These are phyloP conservation scores for Parazoanthus atlanticus DNA, from an alignment of 92 coral and sea anemone genomes.

Conservation along the genomic window DNA sequence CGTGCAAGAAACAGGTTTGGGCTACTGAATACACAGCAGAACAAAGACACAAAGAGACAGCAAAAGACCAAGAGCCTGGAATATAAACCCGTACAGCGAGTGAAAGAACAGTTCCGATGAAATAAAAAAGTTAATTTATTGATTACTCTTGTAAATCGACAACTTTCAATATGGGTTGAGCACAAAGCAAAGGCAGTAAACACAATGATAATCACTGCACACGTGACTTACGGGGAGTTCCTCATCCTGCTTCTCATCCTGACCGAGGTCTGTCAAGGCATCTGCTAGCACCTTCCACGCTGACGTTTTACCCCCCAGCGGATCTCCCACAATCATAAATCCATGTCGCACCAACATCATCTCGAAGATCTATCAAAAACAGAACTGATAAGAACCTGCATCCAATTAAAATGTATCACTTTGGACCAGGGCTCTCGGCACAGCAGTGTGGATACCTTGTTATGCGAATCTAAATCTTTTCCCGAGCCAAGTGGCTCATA, in stretches of 20 bases:
- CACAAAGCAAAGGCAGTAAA: neutral
- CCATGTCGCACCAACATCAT: constrained; percentile 99
- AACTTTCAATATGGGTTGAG: neutral
- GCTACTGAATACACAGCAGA: neutral
- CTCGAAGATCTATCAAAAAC: constrained; percentile 76
- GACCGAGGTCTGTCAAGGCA: constrained; percentile 81
- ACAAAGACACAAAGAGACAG: neutral
- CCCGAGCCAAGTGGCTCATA: too few relatives aligned
- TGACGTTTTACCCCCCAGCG: constrained; percentile 97
- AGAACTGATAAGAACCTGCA: neutral
- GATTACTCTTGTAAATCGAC: neutral
- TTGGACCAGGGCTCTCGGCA: too few relatives aligned
- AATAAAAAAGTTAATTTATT: too few relatives aligned
- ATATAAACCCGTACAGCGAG: neutral
- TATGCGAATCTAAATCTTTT: too few relatives aligned
- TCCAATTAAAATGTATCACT: too few relatives aligned
- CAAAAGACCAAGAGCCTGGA: too few relatives aligned
- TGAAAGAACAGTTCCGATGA: neutral
- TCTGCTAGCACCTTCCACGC: constrained; percentile 96
- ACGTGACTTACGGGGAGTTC: constrained; percentile 77
- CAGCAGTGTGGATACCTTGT: neutral
- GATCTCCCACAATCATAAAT: constrained; percentile 99
- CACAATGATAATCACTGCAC: neutral
- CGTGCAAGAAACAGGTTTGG: too few relatives aligned
- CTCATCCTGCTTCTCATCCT: constrained; percentile 66